Evolutionary conservation across 2,888 invertebrate genomes (phyloP), one percentile per base, ranked within the genome.

Genomic region (Balanococcus diminutus): DNA sequence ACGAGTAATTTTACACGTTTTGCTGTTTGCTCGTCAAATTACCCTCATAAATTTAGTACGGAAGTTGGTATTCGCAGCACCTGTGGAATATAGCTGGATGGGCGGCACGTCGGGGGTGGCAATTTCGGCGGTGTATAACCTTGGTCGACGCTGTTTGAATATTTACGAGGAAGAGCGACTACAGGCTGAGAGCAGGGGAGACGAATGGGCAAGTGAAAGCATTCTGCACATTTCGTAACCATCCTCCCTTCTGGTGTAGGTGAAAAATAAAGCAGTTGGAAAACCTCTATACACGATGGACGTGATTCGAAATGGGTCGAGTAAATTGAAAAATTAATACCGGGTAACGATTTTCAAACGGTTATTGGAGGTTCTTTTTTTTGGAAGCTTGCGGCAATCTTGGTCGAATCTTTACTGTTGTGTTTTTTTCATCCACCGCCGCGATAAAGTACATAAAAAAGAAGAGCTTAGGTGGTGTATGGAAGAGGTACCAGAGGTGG

Each of bases 61-160:
- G 67, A 67, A 67, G 67, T 67, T 67, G 11, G 67, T 28, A 67
- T 67, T 67, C 67, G 67, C 16, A 28, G 67, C 67, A 67, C 67
- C 67, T 67, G 67, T 67, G 67, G 67, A 67, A 67, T 67, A 67
- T 56, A 56, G 56, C 22, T 22, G 22, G 6, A 56, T 9, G 22
- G 6, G 56, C 67, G 67, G 67, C 28, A n/a, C n/a, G n/a, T n/a
- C n/a, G n/a, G n/a, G 22, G 6, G 56, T 28, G 67, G 67, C 28
- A 25, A 19, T 22, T 61, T 61, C 61, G 67, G 67, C 67, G 28
- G 28, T 16, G 67, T 67, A 56, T 67, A 67, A 67, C 67, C 67
- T 67, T 67, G 67, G 67, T 67, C 67, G 67, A 67, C 67, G 67
- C 28, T 67, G 67, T 67, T 67, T 67, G 67, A 67, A 67, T 67